phyloP scores from a whole-genome alignment of 2,113 vertebrate genomes.

The Narcine bancroftii region DNA sequence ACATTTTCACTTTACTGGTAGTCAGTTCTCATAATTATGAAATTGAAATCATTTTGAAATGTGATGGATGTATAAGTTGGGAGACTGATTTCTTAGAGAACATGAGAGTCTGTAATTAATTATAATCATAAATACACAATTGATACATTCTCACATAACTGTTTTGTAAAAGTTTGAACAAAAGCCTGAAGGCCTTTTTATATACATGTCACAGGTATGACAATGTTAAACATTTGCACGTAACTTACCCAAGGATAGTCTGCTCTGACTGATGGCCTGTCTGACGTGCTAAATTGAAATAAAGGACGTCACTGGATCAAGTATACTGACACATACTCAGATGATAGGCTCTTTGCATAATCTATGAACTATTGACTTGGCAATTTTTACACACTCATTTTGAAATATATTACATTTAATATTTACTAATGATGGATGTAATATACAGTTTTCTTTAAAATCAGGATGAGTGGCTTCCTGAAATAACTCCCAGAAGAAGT shows the following conservation, averaged over 20 bases:
- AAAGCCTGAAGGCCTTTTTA: not conserved
- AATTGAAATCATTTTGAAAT: slow-evolving; percentile 26
- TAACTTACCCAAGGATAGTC: not conserved
- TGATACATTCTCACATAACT: not conserved
- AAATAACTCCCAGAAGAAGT: not conserved
- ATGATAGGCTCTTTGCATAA: not conserved
- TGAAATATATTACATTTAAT: slow-evolving; percentile 6
- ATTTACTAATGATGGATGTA: not conserved
- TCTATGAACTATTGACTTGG: slow-evolving; percentile 4
- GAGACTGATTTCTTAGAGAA: not conserved
- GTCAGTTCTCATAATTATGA: slow-evolving; percentile 16
- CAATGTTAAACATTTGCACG: not conserved
- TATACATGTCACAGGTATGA: not conserved
- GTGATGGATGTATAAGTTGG: not conserved
- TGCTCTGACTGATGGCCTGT: not conserved
- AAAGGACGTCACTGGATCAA: slow-evolving; percentile 17
- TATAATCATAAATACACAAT: not conserved
- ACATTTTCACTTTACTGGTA: not conserved
- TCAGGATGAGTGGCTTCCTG: not conserved
- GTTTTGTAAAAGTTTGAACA: not conserved
- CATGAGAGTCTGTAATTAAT: not conserved
- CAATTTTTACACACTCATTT: not conserved
- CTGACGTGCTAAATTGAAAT: not conserved
- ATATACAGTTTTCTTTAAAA: not conserved
- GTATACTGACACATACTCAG: not conserved